Evolutionary conservation across 2,888 invertebrate species (phyloP).

Genomic region (Diaperis boleti): DNA sequence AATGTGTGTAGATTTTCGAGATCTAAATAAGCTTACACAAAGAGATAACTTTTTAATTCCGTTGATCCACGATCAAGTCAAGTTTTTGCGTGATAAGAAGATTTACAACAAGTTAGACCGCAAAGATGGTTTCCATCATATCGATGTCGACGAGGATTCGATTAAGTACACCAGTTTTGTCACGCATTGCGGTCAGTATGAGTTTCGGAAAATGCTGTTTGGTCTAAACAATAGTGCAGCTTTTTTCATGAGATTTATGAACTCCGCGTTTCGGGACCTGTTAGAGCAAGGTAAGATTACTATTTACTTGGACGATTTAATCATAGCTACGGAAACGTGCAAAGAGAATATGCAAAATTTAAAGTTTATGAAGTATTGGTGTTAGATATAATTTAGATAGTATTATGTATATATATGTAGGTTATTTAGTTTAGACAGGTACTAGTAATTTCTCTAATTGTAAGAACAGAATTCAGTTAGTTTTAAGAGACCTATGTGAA

Average conservation of each 20-base stretch:
- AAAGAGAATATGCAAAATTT: slow-evolving; percentile 40
- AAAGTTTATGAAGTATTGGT: slow-evolving; percentile 42
- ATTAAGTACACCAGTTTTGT: slow-evolving; percentile 46
- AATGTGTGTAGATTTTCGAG: too few species aligned
- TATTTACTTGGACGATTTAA: slow-evolving; percentile 46
- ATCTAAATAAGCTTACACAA: too few species aligned
- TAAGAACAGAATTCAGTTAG: too few species aligned
- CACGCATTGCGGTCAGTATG: slow-evolving; percentile 51
- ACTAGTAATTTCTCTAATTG: too few species aligned
- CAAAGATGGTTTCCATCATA: slow-evolving; percentile 50
- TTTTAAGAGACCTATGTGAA: too few species aligned
- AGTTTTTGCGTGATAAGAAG: slow-evolving; percentile 41
- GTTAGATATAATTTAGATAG: slow-evolving; percentile 30
- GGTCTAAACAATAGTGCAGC: slow-evolving; percentile 49
- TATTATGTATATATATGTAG: too few species aligned
- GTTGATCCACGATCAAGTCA: slow-evolving; percentile 5
- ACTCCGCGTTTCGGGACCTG: slow-evolving; percentile 37
- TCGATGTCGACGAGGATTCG: slow-evolving; percentile 43
- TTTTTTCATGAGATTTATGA: slow-evolving; percentile 44
- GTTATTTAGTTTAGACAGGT: too few species aligned
- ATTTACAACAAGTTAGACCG: slow-evolving; percentile 49
- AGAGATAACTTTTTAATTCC: neutral
- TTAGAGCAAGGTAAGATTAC: slow-evolving; percentile 24
- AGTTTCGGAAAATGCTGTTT: slow-evolving; percentile 51
- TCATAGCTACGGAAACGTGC: slow-evolving; percentile 36